These are phyloP conservation scores for Peromyscus aztecus DNA, from an alignment of 2,797 vertebrate species.

Conservation along the genomic window DNA sequence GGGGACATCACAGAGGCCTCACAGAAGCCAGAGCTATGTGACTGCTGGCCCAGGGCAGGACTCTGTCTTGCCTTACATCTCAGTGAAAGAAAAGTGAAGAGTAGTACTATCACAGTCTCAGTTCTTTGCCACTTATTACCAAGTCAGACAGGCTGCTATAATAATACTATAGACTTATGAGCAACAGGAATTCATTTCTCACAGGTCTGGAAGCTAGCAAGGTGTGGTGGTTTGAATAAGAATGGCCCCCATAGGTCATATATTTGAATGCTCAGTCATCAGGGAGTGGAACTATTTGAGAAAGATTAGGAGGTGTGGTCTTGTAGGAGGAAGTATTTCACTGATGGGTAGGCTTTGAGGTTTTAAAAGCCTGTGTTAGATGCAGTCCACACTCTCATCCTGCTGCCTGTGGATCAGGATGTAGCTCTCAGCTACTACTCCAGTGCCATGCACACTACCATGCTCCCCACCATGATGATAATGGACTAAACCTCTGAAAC, in stretches of 20 bases:
- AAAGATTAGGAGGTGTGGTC: not conserved
- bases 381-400: not conserved
- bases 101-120: not conserved
- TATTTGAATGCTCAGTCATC: not conserved
- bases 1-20: not conserved
- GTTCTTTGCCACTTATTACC: constrained; percentile 23
- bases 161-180: not conserved
- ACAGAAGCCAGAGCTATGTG: not conserved
- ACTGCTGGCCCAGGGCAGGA: not conserved
- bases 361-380: not conserved
- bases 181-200: not conserved
- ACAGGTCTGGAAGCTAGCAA: not conserved
- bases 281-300: not conserved
- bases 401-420: not conserved
- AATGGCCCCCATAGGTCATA: not conserved
- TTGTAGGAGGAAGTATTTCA: not conserved
- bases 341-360: not conserved
- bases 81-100: not conserved
- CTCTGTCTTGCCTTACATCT: not conserved
- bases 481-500: not conserved
- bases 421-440: not conserved
- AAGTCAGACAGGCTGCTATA: not conserved
- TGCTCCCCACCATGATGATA: not conserved
- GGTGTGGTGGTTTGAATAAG: not conserved
- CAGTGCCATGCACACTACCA: not conserved